Percentiles rank a stretch among this genome's conserved stretches.
These are phyloP conservation scores for Nansenia antarctica DNA, from an alignment of 2,113 vertebrate genomes.

Conservation along the genomic window DNA sequence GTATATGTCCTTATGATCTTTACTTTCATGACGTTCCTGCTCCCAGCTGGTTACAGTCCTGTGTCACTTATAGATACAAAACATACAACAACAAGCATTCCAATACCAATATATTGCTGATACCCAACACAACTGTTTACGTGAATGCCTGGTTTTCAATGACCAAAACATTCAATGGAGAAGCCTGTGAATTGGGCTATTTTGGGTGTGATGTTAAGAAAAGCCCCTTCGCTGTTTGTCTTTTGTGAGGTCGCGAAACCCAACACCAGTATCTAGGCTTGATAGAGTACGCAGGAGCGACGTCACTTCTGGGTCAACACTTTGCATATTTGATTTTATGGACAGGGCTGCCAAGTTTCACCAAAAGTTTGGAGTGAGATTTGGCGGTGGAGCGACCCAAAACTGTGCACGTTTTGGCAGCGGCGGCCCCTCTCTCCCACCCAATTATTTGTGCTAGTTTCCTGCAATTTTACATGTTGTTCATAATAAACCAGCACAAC, in stretches of 20 bases:
- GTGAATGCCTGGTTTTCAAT: constrained; percentile 16
- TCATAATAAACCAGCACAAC: no score
- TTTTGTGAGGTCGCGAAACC: constrained; percentile 54
- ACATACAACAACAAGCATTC: neutral
- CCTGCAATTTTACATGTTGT: no score
- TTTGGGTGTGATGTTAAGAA: constrained; percentile 29
- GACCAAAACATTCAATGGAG: constrained; percentile 15
- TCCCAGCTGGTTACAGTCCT: neutral
- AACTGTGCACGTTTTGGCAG: no score
- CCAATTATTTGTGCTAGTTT: no score
- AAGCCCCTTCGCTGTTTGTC: constrained; percentile 29
- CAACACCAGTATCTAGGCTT: constrained; percentile 35
- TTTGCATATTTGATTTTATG: no score
- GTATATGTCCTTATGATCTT: constrained; percentile 30
- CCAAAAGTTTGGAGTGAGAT: no score
- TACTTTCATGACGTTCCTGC: neutral
- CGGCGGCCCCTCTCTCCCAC: no score
- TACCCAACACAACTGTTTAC: neutral
- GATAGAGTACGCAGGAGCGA: no score
- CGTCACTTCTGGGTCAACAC: no score
- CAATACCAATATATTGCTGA: neutral
- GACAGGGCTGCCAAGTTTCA: no score
- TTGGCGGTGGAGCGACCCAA: no score
- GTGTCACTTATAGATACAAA: neutral
- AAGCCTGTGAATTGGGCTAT: constrained; percentile 55